Conservation (phyloP, 2,113 vertebrate genomes). For the Steatornis caripensis region DNA sequence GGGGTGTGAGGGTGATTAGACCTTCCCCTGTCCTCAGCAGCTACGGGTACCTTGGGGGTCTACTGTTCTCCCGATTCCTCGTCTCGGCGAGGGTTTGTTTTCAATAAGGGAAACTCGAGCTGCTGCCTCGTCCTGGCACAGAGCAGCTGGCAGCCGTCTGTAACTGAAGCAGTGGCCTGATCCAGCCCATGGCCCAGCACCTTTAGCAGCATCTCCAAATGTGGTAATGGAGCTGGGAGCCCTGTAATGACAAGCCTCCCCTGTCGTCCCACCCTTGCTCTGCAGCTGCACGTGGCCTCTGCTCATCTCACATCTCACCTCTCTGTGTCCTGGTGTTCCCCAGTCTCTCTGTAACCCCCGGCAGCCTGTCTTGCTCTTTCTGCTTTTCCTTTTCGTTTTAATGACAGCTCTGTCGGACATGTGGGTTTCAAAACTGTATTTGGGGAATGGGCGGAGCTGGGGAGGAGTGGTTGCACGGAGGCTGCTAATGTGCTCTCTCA, state of each 20-base stretch:
- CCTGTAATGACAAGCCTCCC: background rate
- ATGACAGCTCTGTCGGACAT: background rate
- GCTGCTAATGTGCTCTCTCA: background rate
- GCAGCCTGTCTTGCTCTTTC: background rate
- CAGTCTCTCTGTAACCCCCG: fast-evolving
- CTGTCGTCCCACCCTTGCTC: fast-evolving
- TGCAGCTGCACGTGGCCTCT: background rate
- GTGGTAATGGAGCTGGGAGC: background rate
- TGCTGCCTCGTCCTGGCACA: no score
- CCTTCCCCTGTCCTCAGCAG: background rate
- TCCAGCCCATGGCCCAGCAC: background rate
- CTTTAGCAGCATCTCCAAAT: background rate
- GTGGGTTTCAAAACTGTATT: background rate
- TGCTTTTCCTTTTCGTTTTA: background rate
- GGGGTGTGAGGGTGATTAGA: fast-evolving
- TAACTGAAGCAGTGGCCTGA: background rate
- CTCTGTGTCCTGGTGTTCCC: fast-evolving
- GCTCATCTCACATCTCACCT: background rate
- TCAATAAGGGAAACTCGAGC: background rate
- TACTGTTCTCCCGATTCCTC: background rate
- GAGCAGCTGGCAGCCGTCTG: no score
- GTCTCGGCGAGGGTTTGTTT: background rate
- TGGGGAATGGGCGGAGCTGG: background rate
- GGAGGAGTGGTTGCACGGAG: background rate
- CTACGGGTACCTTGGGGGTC: background rate